Evolutionary conservation across 1,140 invertebrate genomes (phyloP), one percentile per base, ranked within the genome.

Genomic region (Ditylenchus dipsaci): DNA sequence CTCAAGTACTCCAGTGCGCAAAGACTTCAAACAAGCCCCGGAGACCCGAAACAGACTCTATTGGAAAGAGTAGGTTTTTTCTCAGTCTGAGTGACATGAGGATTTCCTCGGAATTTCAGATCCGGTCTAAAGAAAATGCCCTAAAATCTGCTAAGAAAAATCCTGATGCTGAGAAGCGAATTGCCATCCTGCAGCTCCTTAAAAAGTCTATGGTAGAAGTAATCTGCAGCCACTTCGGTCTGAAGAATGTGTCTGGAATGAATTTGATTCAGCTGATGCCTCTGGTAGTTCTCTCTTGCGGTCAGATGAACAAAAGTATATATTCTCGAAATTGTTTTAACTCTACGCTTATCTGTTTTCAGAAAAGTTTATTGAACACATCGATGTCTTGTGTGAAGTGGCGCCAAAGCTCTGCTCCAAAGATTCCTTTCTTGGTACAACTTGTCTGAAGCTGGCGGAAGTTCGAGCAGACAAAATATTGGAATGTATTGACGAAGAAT

Each of bases 181-280:
- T 5, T 21, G 59, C 59, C 29, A 19, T 19, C 27, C 59, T 61
- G 8, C 29, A 61, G 3, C 29, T 30, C 3, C 59, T 61, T n/a
- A 43, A 61, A 13, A 21, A 61, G 59, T 61, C 59, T 30, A 61
- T 61, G 59, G 59, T 61, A 8, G 59, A 61, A 21, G 59, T 61
- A 3, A 61, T 61, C n/a, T 61, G 59, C 59, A 43, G 59, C 13
- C 5, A 61, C n/a, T 61, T 33, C 8, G n/a, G 38, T n/a, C 3
- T n/a, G 13, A 43, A 29, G 8, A 61, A 61, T 7, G 59, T 61
- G 1, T n/a, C n/a, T 21, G 38, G 19, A 3, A 61, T 61, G 59
- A 61, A 29, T 61, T 29, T 61, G 27, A 5, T 19, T 19, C 19
- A 26, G n/a, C 19, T 61, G 3, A 21, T 21, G 29, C 19, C 19